These are phyloP conservation scores for Saccostrea cuccullata DNA, from an alignment of 1,140 invertebrate genomes.

Conservation along the genomic window DNA sequence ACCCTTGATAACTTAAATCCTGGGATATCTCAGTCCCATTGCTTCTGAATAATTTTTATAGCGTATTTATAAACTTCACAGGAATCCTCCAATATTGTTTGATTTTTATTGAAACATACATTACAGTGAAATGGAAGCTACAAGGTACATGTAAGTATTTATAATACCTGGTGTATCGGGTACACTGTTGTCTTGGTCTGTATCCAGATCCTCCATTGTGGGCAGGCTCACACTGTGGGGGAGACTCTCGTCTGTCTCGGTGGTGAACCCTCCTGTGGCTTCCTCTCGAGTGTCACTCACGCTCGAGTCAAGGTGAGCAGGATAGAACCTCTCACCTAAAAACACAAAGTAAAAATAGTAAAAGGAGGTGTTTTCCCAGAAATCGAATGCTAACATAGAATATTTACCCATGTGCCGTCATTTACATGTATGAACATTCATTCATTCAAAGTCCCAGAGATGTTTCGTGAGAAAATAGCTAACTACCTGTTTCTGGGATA, in stretches of 20 bases:
- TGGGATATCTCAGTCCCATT: too few relatives aligned
- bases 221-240: slow-evolving; percentile 62
- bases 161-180: slow-evolving; percentile 54
- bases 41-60: too few relatives aligned
- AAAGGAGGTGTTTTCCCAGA: too few relatives aligned
- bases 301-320: slow-evolving; percentile 53
- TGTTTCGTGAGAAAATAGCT: too few relatives aligned
- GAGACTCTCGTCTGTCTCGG: slow-evolving; percentile 67
- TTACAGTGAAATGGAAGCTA: not conserved
- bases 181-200: slow-evolving; percentile 39
- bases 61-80: too few relatives aligned
- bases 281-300: slow-evolving; percentile 51
- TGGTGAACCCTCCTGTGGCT: slow-evolving; percentile 46
- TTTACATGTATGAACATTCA: too few relatives aligned
- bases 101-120: not conserved
- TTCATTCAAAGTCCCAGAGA: too few relatives aligned
- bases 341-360: not conserved
- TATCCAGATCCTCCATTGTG: slow-evolving; percentile 62
- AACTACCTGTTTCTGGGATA: too few relatives aligned
- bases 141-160: not conserved
- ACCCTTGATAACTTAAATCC: too few relatives aligned
- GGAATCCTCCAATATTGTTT: too few relatives aligned
- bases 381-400: too few relatives aligned
- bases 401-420: too few relatives aligned
- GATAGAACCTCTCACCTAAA: slow-evolving; percentile 74